A percentile compares a stretch with the other conserved stretches of the same genome.
Evolutionary conservation across 2,113 vertebrate species (phyloP).

Genomic region (Globicephala melas): DNA sequence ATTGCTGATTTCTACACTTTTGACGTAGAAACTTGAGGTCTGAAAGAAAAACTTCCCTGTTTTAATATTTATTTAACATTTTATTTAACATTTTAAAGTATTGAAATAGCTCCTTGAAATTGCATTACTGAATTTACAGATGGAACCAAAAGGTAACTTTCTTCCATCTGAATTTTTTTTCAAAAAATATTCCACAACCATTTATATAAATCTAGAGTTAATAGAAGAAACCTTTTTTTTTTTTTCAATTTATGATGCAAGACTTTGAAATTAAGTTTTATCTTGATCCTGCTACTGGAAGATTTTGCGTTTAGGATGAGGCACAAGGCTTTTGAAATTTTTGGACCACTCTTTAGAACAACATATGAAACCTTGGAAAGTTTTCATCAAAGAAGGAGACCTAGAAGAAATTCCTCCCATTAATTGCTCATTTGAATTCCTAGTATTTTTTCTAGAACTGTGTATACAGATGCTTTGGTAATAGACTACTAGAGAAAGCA

Average conservation of each 20-base stretch:
- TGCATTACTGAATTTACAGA: constrained; percentile 20
- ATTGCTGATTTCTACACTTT: constrained; percentile 44
- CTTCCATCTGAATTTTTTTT: constrained; percentile 36
- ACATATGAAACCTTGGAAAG: constrained; percentile 42
- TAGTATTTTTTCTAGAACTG: constrained; percentile 16
- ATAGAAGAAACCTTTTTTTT: neutral
- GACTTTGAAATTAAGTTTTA: constrained; percentile 50
- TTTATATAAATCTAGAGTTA: constrained; percentile 10
- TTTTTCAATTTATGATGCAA: neutral
- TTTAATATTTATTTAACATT: constrained; percentile 18
- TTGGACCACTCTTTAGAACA: constrained; percentile 15
- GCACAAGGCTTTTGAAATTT: constrained; percentile 27
- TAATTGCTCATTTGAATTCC: constrained; percentile 49
- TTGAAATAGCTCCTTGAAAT: constrained; percentile 8
- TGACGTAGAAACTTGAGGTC: neutral
- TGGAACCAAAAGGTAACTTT: constrained; percentile 35
- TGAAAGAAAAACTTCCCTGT: neutral
- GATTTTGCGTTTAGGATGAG: constrained; percentile 32
- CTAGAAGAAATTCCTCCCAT: constrained; percentile 45
- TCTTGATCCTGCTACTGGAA: constrained; percentile 56
- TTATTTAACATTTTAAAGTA: too few species aligned
- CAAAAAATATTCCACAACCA: neutral
- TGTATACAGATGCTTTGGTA: constrained; percentile 18
- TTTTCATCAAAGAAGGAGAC: constrained; percentile 39
- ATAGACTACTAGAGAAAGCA: constrained; percentile 33